Percentiles rank a stretch among this genome's conserved stretches.
Evolutionary conservation across 2,113 vertebrate species (phyloP).

Genomic region (Psammodynastes pulverulentus): DNA sequence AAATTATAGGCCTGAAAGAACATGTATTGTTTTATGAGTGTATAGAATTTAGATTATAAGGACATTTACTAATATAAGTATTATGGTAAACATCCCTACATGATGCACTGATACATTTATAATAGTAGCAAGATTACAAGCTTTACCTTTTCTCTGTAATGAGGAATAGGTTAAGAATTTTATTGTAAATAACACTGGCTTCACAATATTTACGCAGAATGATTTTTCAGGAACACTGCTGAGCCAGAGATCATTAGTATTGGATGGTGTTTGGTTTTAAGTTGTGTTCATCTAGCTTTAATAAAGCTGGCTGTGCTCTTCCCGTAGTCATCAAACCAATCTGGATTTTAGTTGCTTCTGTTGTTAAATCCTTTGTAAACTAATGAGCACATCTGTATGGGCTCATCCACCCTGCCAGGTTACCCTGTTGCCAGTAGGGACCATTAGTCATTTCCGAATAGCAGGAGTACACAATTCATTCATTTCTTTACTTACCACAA

Average conservation of each 20-base stretch:
- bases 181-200: neutral
- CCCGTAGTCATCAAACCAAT: neutral
- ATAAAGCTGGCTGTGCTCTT: slow-evolving; percentile 3
- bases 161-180: neutral
- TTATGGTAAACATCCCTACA: neutral
- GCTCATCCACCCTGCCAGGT: neutral
- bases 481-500: neutral
- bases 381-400: neutral
- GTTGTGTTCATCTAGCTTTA: slow-evolving; percentile 11
- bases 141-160: neutral
- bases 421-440: neutral
- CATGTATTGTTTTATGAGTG: neutral
- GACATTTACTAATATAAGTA: neutral
- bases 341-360: neutral
- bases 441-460: neutral
- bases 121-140: neutral
- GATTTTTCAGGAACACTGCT: slow-evolving; percentile 12
- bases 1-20: neutral
- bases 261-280: neutral
- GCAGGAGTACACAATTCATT: neutral
- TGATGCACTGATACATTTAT: neutral
- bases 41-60: neutral
- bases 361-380: neutral
- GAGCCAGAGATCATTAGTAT: slow-evolving; percentile 1
- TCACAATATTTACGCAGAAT: slow-evolving; percentile 15